Evolutionary conservation across 2,113 vertebrate species (phyloP).

Genomic region (Labrus mixtus): DNA sequence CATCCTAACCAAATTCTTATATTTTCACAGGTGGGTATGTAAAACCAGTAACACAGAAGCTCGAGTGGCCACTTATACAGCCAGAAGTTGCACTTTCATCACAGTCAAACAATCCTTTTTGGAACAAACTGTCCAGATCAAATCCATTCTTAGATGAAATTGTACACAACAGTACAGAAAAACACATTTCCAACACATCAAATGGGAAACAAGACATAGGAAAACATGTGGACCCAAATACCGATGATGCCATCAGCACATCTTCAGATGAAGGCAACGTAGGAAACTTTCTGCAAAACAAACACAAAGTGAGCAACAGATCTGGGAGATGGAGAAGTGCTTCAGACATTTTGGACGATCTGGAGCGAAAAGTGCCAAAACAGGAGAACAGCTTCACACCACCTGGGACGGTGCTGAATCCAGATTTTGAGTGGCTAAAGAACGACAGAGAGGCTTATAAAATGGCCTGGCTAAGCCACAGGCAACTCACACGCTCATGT

Average conservation of each 20-base stretch:
- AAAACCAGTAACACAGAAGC: slow-evolving; percentile 41
- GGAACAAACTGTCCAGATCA: slow-evolving; percentile 90
- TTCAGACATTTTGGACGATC: slow-evolving; percentile 90
- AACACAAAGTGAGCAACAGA: slow-evolving; percentile 76
- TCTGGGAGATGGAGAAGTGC: slow-evolving; percentile 90
- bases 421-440: slow-evolving; percentile 89
- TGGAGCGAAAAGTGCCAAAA: slow-evolving; percentile 77
- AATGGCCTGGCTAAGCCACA: slow-evolving; percentile 95
- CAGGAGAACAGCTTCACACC: slow-evolving; percentile 55
- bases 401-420: slow-evolving; percentile 78
- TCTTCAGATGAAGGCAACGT: slow-evolving; percentile 91
- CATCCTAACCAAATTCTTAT: not conserved
- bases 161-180: slow-evolving; percentile 78
- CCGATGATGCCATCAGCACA: slow-evolving; percentile 85
- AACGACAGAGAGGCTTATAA: slow-evolving; percentile 94
- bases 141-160: slow-evolving; percentile 96
- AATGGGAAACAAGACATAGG: slow-evolving; percentile 83
- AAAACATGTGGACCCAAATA: slow-evolving; percentile 79
- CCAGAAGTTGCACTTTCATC: slow-evolving; percentile 61
- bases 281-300: slow-evolving; percentile 81
- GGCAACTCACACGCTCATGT: slow-evolving; percentile 93
- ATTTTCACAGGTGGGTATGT: slow-evolving; percentile 68
- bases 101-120: slow-evolving; percentile 91
- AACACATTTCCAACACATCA: slow-evolving; percentile 74
- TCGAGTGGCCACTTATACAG: slow-evolving; percentile 66